These are phyloP conservation scores for Hoplodrina blanda DNA, from an alignment of 2,888 invertebrate genomes.

Conservation along the genomic window DNA sequence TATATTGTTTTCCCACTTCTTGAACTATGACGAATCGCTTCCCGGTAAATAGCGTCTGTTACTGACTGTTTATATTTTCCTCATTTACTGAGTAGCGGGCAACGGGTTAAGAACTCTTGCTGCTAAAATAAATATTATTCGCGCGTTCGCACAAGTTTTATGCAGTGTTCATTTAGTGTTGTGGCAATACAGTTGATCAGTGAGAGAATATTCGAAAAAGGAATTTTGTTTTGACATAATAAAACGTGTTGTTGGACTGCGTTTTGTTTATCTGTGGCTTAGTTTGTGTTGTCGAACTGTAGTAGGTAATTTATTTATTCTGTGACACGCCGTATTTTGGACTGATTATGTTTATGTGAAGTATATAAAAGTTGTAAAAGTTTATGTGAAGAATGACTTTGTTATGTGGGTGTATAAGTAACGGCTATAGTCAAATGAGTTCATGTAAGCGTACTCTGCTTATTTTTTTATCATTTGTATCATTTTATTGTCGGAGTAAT, in stretches of 20 bases:
- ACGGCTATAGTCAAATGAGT: slow-evolving; percentile 60
- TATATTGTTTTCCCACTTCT: slow-evolving; percentile 27
- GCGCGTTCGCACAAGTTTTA: background rate
- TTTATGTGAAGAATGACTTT: slow-evolving; percentile 49
- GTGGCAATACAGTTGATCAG: slow-evolving; percentile 7
- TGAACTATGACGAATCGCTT: slow-evolving; percentile 45
- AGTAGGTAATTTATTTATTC: background rate
- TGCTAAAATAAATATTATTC: slow-evolving; percentile 32
- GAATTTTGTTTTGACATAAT: background rate
- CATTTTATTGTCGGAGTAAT: background rate
- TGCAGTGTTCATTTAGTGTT: slow-evolving; percentile 21
- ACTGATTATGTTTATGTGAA: background rate
- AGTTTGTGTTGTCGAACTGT: slow-evolving; percentile 4
- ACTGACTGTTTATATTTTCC: slow-evolving; percentile 46
- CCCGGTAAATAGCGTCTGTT: slow-evolving; percentile 43
- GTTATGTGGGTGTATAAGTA: slow-evolving; percentile 69
- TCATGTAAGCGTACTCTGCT: slow-evolving; percentile 61
- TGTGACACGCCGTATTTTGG: background rate
- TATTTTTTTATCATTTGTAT: background rate
- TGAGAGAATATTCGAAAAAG: background rate
- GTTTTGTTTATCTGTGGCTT: slow-evolving; percentile 22
- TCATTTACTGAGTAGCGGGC: slow-evolving; percentile 32
- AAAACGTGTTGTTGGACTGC: background rate
- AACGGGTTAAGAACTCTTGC: background rate
- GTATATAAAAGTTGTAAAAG: no score